Evolutionary conservation across 2,888 invertebrate species (phyloP).

Genomic region (Gordius sp.): DNA sequence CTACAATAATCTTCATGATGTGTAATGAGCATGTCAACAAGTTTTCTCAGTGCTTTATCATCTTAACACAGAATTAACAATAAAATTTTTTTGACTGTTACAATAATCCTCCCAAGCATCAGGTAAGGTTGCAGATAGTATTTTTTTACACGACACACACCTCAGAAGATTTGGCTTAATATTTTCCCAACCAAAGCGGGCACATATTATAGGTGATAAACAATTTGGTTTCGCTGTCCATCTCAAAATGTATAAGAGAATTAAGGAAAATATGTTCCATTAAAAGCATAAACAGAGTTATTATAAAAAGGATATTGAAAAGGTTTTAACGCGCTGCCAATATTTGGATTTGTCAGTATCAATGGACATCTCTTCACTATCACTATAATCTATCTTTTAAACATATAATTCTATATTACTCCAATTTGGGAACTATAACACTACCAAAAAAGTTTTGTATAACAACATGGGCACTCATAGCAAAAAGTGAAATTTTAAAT

Average conservation of each 20-base stretch:
- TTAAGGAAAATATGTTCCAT: background rate
- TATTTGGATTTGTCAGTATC: too few relatives aligned
- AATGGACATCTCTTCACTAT: too few relatives aligned
- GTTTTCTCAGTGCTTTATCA: background rate
- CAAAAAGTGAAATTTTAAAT: too few relatives aligned
- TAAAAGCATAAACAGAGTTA: background rate
- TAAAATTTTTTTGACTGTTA: background rate
- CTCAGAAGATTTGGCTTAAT: constrained; percentile 24
- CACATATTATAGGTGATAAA: constrained; percentile 25
- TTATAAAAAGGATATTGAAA: constrained; percentile 16
- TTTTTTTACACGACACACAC: constrained; percentile 24
- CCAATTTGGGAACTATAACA: too few relatives aligned
- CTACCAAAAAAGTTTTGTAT: too few relatives aligned
- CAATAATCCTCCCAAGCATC: constrained; percentile 10
- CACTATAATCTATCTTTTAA: too few relatives aligned
- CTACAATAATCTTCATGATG: background rate
- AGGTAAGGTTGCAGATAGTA: constrained; percentile 24
- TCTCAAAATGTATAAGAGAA: background rate
- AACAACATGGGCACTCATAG: too few relatives aligned
- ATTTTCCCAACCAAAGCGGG: constrained; percentile 27
- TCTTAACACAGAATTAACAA: background rate
- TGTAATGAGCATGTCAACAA: background rate
- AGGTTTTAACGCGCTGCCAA: background rate
- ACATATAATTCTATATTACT: too few relatives aligned
- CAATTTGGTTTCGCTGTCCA: constrained; percentile 19